Evolutionary conservation across 2,888 invertebrate species (phyloP).

Genomic region (Hipparchia sbordonii): DNA sequence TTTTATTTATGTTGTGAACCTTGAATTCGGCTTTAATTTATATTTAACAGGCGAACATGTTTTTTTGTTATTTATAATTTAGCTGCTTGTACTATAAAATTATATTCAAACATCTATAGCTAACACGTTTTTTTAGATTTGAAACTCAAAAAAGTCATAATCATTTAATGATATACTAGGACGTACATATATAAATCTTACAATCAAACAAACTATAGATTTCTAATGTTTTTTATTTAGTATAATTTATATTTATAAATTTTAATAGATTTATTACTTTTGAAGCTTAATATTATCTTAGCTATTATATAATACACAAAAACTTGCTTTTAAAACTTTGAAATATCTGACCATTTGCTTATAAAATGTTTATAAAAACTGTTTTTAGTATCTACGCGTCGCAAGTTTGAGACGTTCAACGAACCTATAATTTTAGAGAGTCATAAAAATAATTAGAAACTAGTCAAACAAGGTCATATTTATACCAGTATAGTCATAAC

Average conservation of each 20-base stretch:
- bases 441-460: conserved; percentile 8
- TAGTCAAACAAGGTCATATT: not conserved
- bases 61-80: conserved; percentile 13
- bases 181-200: not conserved
- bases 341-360: not conserved
- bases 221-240: not conserved
- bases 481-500: not conserved
- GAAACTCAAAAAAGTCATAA: not conserved
- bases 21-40: conserved; percentile 44
- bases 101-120: not conserved
- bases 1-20: conserved; percentile 51
- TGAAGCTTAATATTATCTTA: no score
- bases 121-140: conserved; percentile 3
- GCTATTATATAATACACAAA: no score
- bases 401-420: conserved; percentile 6
- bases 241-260: no score
- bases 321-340: no score
- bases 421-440: not conserved
- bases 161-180: not conserved
- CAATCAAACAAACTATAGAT: not conserved
- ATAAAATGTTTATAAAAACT: not conserved
- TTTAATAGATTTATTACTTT: no score
- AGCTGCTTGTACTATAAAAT: conserved; percentile 18
- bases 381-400: not conserved
- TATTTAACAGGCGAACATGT: conserved; percentile 33